These are phyloP conservation scores for Bos javanicus DNA, from an alignment of 2,113 vertebrate species.

Conservation along the genomic window DNA sequence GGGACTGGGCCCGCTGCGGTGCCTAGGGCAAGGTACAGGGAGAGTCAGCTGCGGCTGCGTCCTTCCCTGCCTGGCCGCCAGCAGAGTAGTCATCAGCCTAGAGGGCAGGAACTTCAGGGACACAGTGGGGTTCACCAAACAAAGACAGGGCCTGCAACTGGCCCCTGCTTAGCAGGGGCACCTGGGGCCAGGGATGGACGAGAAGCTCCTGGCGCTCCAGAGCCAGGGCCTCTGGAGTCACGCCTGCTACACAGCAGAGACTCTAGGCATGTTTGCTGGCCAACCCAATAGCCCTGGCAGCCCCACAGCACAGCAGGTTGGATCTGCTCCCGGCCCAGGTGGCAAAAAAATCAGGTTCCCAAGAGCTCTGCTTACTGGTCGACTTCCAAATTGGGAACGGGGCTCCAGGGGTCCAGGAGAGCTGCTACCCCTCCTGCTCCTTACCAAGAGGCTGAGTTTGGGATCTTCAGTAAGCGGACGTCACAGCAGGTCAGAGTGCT, in stretches of 20 bases:
- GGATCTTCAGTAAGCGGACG: background rate
- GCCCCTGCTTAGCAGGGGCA: background rate
- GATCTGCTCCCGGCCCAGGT: background rate
- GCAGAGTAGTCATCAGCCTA: conserved; percentile 73
- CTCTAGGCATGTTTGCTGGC: background rate
- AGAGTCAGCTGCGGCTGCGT: conserved; percentile 79
- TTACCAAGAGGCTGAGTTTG: background rate
- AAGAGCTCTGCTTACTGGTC: background rate
- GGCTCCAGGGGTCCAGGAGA: background rate
- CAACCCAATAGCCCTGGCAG: background rate
- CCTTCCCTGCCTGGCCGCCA: conserved; percentile 77
- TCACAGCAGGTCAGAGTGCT: background rate
- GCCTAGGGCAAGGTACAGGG: conserved; percentile 80
- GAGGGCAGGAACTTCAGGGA: background rate
- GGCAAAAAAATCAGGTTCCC: background rate
- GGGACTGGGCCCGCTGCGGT: conserved; percentile 80
- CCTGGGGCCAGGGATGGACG: background rate
- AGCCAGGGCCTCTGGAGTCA: background rate
- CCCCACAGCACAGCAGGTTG: background rate
- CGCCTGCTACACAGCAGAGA: background rate
- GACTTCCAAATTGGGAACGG: background rate
- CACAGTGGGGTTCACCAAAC: background rate
- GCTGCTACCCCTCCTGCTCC: too few species aligned
- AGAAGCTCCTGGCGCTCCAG: background rate
- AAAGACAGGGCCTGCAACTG: background rate